phyloP scores from a whole-genome alignment of 2,888 invertebrate species.

The Pyrochroa serraticornis region DNA sequence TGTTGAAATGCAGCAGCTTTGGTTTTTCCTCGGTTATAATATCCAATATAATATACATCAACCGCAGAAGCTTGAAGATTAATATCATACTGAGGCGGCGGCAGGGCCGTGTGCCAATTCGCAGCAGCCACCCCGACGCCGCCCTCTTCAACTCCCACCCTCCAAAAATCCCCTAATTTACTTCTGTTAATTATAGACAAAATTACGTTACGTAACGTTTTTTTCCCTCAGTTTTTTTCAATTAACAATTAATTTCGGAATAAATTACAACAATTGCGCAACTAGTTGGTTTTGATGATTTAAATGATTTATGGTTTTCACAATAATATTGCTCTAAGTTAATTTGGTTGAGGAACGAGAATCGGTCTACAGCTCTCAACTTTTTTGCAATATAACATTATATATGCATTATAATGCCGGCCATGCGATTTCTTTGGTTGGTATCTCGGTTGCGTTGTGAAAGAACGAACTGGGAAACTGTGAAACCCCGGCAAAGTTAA shows the following conservation, averaged over 20 bases:
- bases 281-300: too few species aligned
- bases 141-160: neutral
- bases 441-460: conserved; percentile 40
- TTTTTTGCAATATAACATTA: conserved; percentile 59
- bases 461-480: conserved; percentile 51
- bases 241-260: too few species aligned
- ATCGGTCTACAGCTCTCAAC: conserved; percentile 45
- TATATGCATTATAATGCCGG: conserved; percentile 59
- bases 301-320: too few species aligned
- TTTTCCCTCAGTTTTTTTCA: conserved; percentile 8
- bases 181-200: neutral
- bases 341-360: neutral
- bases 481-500: conserved; percentile 55
- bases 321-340: too few species aligned
- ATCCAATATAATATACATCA: conserved; percentile 60
- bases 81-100: conserved; percentile 54
- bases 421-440: conserved; percentile 45
- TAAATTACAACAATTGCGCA: too few species aligned
- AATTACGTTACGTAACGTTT: neutral
- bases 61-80: conserved; percentile 57
- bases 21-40: conserved; percentile 54
- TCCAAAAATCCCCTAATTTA: neutral
- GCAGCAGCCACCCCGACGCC: neutral
- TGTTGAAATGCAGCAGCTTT: conserved; percentile 42
- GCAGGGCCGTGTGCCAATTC: conserved; percentile 43